A percentile compares a stretch with the other conserved stretches of the same genome.
phyloP scores from a whole-genome alignment of 2,888 invertebrate genomes.

The Panopea generosa region DNA sequence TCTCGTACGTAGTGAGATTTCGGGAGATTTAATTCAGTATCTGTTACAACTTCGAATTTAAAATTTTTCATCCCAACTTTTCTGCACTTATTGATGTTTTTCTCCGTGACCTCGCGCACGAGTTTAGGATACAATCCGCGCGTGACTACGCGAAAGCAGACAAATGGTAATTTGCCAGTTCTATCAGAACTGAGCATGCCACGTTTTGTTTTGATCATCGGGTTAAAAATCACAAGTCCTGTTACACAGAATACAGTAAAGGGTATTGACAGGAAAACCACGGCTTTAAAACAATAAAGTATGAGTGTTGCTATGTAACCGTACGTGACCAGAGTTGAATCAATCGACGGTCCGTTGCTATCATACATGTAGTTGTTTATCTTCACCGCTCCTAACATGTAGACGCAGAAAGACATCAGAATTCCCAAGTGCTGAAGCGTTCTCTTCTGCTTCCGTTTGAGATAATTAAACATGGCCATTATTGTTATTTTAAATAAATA shows the following conservation, averaged over 20 bases:
- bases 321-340: neutral
- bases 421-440: neutral
- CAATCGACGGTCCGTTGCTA: neutral
- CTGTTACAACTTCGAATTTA: constrained; percentile 59
- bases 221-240: constrained; percentile 23
- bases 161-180: constrained; percentile 57
- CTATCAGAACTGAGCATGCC: too few relatives aligned
- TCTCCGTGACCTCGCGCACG: constrained; percentile 48
- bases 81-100: constrained; percentile 39
- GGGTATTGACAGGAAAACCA: constrained; percentile 6
- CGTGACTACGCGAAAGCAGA: constrained; percentile 73
- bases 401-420: neutral
- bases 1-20: constrained; percentile 18
- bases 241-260: constrained; percentile 6
- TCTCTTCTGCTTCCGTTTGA: too few relatives aligned
- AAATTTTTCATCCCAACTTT: constrained; percentile 66
- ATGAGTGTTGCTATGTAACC: too few relatives aligned
- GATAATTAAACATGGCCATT: too few relatives aligned
- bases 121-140: constrained; percentile 69
- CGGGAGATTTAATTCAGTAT: constrained; percentile 8
- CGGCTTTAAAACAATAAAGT: neutral
- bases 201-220: neutral
- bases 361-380: neutral
- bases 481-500: too few relatives aligned
- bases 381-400: neutral